Evolutionary conservation across 1,140 invertebrate species (phyloP), one percentile per base, ranked within the genome.

Genomic region (Maniola jurtina): DNA sequence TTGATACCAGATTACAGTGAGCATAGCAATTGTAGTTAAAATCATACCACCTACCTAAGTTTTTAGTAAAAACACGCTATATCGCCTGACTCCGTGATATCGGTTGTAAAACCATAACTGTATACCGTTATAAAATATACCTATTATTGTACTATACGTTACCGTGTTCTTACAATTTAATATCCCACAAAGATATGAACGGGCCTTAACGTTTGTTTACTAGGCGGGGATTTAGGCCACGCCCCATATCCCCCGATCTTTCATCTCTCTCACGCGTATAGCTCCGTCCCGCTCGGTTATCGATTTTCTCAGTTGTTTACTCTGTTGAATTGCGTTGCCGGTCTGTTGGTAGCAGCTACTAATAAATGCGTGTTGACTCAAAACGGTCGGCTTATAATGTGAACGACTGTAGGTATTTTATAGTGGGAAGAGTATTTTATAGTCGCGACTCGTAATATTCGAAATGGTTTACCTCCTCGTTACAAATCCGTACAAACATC

Each of bases 241-340:
- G 72, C 72, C 72, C 71, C 68, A 68, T 77, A 52, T 50, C 52
- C 45, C 33, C 40, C 34, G 36, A 10, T 36, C 45, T 15, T 72
- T 69, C 7, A 7, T 55, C 52, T 55, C 71, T 65, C 71, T 68
- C 74, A 45, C 69, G 61, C 69, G 70, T 56, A 61, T 59, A 14
- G 57, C 33, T 76, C 76, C 75, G 52, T 34, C 25, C 33, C 78
- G 56, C 75, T 84, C 77, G 64, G 72, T 66, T 75, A 86, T 86
- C 82, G 84, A 86, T 86, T 83, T 79, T 79, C 77, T 73, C 64
- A 72, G 40, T 67, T 85, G 83, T 85, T 85, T 85, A 85, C 83
- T 71, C 77, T 77, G 66, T 66, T 73, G 77, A 84, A 83, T 84
- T 79, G 75, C 81, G 72, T 72, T 64, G 71, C 73, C 72, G 54